Base-by-base conservation (phyloP, 2,113 vertebrate genomes). In the Silurus glanis region DNA sequence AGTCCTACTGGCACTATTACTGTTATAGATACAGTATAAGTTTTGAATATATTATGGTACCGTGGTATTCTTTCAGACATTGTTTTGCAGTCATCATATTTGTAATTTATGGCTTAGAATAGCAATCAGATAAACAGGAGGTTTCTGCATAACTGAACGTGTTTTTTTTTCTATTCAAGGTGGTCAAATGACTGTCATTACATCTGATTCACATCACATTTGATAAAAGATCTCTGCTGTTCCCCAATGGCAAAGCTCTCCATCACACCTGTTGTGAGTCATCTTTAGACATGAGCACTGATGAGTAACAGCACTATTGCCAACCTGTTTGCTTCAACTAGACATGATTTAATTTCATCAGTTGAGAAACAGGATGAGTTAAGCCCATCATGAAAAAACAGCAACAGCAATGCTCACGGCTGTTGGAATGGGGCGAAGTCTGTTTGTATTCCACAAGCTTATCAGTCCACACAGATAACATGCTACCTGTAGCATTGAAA, bases 391-490 rank as follows among this genome's bases (percentile, higher is more conserved):
- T 58, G 10, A 37, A 74, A 88, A 62, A 6, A 17, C 66, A 85
- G 28, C 6, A 75, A 47, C 62, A 67, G 12, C 64, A 59, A 23
- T 28, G 76, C 53, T 75, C n/a, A 53, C 2, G 0, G 74, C 72
- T 16, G 17, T 21, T 66, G 53, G 14, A 8, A 76, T 83, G 62
- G 59, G 51, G 6, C 5, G 4, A 59, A n/a, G 37, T 81, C 53
- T 62, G 58, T 81, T 80, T 80, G 67, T 83, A 66, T 74, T 56
- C 62, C 58, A 61, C 61, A 16, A 28, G 19, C 67, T 86, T 89
- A 87, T 89, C 85, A 76, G 28, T 47, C 56, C 16, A 45, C 6
- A 37, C 82, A 45, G 71, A 85, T 81, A 84, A 87, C 4, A 1
- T 21, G 37, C 25, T 81, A 80, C 51, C 16, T 51, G 19, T 19